phyloP scores from a whole-genome alignment of 1,140 invertebrate genomes.

The Laodelphax striatellus region DNA sequence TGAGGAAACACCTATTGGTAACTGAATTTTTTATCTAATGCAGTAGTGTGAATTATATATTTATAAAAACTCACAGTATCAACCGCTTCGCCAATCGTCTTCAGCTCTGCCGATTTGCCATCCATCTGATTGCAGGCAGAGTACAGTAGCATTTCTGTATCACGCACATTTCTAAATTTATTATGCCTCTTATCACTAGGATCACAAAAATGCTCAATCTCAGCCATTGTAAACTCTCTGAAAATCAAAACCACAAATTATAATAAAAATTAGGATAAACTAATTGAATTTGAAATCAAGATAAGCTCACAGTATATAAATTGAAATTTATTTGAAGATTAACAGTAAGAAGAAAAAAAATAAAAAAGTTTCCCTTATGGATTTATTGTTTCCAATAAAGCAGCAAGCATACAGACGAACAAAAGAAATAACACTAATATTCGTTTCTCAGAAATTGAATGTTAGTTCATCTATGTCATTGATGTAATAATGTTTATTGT shows the following conservation, averaged over 20 bases:
- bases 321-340: too few relatives aligned
- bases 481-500: too few relatives aligned
- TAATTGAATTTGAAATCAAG: too few relatives aligned
- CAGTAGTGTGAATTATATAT: not conserved
- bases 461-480: too few relatives aligned
- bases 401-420: too few relatives aligned
- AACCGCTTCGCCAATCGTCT: slow-evolving; percentile 70
- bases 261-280: too few relatives aligned
- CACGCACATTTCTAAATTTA: slow-evolving; percentile 72
- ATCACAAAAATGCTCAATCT: slow-evolving; percentile 99
- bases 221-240: slow-evolving; percentile 98
- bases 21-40: not conserved
- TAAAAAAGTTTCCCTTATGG: too few relatives aligned
- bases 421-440: too few relatives aligned
- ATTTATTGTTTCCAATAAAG: too few relatives aligned
- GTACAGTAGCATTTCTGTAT: slow-evolving; percentile 70
- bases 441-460: too few relatives aligned
- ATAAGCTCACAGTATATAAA: too few relatives aligned
- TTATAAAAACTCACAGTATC: slow-evolving; percentile 30
- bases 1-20: not conserved
- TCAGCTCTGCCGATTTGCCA: slow-evolving; percentile 59
- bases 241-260: slow-evolving; percentile 14
- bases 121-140: slow-evolving; percentile 96
- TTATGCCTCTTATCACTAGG: slow-evolving; percentile 77
- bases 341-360: too few relatives aligned